Evolutionary conservation across 2,113 vertebrate genomes (phyloP).

Genomic region (Dinomys branickii): DNA sequence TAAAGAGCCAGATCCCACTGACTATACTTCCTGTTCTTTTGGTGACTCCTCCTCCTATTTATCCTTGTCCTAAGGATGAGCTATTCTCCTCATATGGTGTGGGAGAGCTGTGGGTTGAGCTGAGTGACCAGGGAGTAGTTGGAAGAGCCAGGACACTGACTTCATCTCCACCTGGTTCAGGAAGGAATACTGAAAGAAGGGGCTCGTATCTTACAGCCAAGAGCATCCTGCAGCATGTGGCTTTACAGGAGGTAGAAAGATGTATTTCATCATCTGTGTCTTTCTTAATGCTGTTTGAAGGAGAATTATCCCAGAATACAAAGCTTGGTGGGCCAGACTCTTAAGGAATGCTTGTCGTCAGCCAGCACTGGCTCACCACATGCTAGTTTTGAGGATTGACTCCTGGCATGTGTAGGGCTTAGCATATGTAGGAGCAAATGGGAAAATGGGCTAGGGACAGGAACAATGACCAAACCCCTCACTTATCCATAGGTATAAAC

Average conservation of each 20-base stretch:
- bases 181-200: slow-evolving; percentile 51
- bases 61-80: not conserved
- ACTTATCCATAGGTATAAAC: slow-evolving; percentile 79
- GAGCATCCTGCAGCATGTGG: slow-evolving; percentile 43
- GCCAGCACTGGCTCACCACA: not conserved
- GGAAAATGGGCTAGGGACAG: not conserved
- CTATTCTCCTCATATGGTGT: not conserved
- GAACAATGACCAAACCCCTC: slow-evolving; percentile 77
- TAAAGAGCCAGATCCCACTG: not conserved
- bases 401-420: not conserved
- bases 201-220: not conserved
- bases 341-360: not conserved
- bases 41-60: not conserved
- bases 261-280: slow-evolving; percentile 11
- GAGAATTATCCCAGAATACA: not conserved
- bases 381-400: not conserved
- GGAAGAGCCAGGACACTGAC: slow-evolving; percentile 43
- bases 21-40: not conserved
- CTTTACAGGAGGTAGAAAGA: slow-evolving; percentile 45
- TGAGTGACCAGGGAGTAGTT: not conserved
- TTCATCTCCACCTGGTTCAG: slow-evolving; percentile 58
- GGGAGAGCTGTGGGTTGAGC: slow-evolving; percentile 23
- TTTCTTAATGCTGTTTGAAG: slow-evolving; percentile 56
- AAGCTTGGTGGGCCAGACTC: not conserved
- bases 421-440: slow-evolving; percentile 41